Percentiles rank a stretch among this genome's conserved stretches.
phyloP scores from a whole-genome alignment of 1,140 invertebrate genomes.

The Meloidogyne chitwoodi region DNA sequence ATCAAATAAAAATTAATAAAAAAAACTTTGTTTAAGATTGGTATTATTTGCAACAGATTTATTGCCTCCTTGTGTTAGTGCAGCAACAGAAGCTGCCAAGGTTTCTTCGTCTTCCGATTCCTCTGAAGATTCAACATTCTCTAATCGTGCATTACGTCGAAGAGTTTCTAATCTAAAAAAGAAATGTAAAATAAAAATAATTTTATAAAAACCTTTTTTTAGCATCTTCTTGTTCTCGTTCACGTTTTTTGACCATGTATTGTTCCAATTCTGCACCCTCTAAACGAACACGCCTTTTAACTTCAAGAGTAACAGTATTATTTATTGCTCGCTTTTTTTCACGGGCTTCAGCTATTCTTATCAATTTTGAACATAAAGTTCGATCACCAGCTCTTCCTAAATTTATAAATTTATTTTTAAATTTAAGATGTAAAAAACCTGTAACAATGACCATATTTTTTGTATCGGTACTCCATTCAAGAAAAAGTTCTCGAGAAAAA shows the following conservation, averaged over 20 bases:
- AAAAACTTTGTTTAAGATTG: not conserved
- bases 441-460: constrained; percentile 94
- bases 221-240: constrained; percentile 59
- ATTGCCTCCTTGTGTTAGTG: constrained; percentile 12
- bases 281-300: constrained; percentile 67
- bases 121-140: constrained; percentile 60
- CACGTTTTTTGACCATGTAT: constrained; percentile 68
- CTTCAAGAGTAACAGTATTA: constrained; percentile 37
- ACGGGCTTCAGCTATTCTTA: constrained; percentile 48
- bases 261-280: constrained; percentile 89
- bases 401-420: not conserved
- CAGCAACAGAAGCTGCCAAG: constrained; percentile 19
- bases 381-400: constrained; percentile 46
- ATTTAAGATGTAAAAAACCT: constrained; percentile 19
- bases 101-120: constrained; percentile 51
- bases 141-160: constrained; percentile 39
- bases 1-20: not conserved
- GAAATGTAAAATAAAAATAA: not conserved
- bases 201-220: constrained; percentile 50
- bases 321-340: constrained; percentile 32
- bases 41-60: not conserved
- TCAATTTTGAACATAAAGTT: constrained; percentile 53
- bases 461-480: constrained; percentile 84
- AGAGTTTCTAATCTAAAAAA: constrained; percentile 41
- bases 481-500: constrained; percentile 88